phyloP scores from a whole-genome alignment of 35 echinoderm and acorn worm species.

The Lytechinus pictus region DNA sequence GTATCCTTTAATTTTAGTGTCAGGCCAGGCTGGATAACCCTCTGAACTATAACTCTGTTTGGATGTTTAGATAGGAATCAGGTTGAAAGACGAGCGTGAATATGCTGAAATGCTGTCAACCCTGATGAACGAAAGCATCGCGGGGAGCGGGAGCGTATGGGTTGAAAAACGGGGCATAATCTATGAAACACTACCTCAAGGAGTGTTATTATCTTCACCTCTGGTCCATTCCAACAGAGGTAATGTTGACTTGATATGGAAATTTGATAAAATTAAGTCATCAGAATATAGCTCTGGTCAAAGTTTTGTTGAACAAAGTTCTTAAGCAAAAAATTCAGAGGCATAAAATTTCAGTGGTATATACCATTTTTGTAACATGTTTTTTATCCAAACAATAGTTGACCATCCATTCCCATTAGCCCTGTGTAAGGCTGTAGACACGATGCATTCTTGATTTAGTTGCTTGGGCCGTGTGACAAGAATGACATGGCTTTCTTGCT shows the following conservation, averaged over 20 bases:
- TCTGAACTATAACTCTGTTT: constrained; percentile 15
- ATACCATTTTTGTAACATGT: no score
- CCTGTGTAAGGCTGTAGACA: background rate
- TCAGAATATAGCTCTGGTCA: no score
- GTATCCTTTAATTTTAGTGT: background rate
- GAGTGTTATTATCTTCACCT: background rate
- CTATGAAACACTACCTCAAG: background rate
- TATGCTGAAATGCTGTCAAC: constrained; percentile 15
- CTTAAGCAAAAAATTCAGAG: no score
- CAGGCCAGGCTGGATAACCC: background rate
- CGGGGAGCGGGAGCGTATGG: background rate
- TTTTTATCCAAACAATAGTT: no score
- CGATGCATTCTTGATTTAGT: no score
- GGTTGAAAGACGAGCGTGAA: constrained; percentile 46
- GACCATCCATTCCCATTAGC: background rate
- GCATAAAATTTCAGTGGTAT: no score
- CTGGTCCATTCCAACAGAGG: background rate
- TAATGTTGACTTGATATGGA: no score
- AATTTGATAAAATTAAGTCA: no score
- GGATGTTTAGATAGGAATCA: constrained; percentile 18
- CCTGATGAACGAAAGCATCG: background rate
- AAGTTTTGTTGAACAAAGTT: no score
- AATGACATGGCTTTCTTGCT: no score
- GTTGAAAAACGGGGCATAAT: background rate
- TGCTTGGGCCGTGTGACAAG: no score